These are phyloP conservation scores for Trichogramma dendrolimi DNA, from an alignment of 2,888 invertebrate species.

Conservation along the genomic window DNA sequence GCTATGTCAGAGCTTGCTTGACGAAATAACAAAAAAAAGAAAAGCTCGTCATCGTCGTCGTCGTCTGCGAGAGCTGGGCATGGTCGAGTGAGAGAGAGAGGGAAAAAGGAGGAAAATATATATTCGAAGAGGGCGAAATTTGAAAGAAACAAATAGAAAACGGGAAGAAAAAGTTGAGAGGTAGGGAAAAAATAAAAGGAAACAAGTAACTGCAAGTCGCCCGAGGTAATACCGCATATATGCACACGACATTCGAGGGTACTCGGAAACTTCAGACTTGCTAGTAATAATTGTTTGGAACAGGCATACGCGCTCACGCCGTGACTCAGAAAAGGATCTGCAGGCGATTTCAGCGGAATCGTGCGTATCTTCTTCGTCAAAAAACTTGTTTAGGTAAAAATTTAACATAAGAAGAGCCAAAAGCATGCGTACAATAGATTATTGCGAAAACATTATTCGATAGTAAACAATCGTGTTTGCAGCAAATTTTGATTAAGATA, in stretches of 20 bases:
- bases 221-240: slow-evolving; percentile 26
- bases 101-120: background rate
- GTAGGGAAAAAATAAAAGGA: slow-evolving; percentile 4
- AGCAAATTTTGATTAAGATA: too few relatives aligned
- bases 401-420: too few relatives aligned
- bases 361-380: too few relatives aligned
- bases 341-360: too few relatives aligned
- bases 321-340: too few relatives aligned
- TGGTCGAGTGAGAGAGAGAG: slow-evolving; percentile 8
- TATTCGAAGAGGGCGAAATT: slow-evolving; percentile 9
- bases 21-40: slow-evolving; percentile 22
- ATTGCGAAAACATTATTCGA: too few relatives aligned
- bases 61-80: slow-evolving; percentile 5
- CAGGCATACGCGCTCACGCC: too few relatives aligned
- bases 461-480: too few relatives aligned
- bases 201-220: slow-evolving; percentile 26
- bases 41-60: slow-evolving; percentile 28
- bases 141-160: slow-evolving; percentile 5
- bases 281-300: slow-evolving; percentile 19
- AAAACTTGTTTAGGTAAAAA: too few relatives aligned
- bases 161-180: slow-evolving; percentile 8
- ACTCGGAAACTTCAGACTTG: slow-evolving; percentile 27
- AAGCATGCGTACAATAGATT: too few relatives aligned
- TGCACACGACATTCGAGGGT: slow-evolving; percentile 19
- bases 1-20: too few relatives aligned